These are phyloP conservation scores for Anthonomus grandis DNA, from an alignment of 1,140 invertebrate species.

Conservation along the genomic window DNA sequence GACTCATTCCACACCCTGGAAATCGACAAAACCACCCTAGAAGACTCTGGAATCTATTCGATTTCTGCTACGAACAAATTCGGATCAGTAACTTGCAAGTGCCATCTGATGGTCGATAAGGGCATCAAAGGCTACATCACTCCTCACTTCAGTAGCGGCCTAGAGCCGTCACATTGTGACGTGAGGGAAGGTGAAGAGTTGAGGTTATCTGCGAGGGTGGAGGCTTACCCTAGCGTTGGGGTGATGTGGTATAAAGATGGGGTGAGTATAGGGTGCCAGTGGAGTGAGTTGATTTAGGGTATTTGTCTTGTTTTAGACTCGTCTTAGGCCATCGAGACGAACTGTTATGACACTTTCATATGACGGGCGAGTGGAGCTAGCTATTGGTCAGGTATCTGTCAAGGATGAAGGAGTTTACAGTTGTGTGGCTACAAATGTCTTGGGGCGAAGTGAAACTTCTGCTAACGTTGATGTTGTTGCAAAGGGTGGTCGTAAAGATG, in stretches of 20 bases:
- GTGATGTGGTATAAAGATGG: constrained; percentile 73
- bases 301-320: constrained; percentile 41
- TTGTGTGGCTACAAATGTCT: constrained; percentile 81
- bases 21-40: constrained; percentile 68
- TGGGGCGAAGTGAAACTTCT: constrained; percentile 73
- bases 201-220: constrained; percentile 66
- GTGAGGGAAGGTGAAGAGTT: constrained; percentile 63
- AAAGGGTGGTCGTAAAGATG: constrained; percentile 1
- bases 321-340: constrained; percentile 70
- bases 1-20: constrained; percentile 82
- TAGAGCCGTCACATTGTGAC: constrained; percentile 60
- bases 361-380: constrained; percentile 75
- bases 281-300: background rate
- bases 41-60: constrained; percentile 81
- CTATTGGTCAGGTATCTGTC: constrained; percentile 60
- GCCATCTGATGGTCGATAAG: constrained; percentile 78
- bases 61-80: constrained; percentile 76
- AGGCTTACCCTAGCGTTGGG: constrained; percentile 78
- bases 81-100: constrained; percentile 79
- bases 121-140: constrained; percentile 76
- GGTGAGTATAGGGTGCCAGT: constrained; percentile 39
- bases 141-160: constrained; percentile 68
- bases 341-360: constrained; percentile 71
- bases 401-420: constrained; percentile 84
- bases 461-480: constrained; percentile 50